Evolutionary conservation across 1,140 invertebrate species (phyloP).

Genomic region (Cotesia chilonis): DNA sequence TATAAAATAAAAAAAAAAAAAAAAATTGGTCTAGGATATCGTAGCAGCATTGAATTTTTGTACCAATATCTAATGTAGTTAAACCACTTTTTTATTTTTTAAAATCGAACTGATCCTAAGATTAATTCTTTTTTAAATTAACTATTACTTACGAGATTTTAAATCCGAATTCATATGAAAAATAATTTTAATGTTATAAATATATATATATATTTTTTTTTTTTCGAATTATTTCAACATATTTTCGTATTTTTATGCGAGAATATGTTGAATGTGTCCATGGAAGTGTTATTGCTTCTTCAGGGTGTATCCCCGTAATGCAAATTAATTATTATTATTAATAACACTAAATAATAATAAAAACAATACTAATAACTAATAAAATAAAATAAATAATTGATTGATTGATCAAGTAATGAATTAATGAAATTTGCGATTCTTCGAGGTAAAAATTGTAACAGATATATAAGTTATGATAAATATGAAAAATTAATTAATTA

Average conservation of each 20-base stretch:
- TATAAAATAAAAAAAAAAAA: constrained; percentile 46
- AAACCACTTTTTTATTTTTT: constrained; percentile 52
- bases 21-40: constrained; percentile 59
- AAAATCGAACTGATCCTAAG: neutral
- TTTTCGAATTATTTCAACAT: neutral
- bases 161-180: constrained; percentile 1
- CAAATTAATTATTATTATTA: constrained; percentile 11
- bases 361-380: constrained; percentile 24
- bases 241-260: constrained; percentile 20
- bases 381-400: constrained; percentile 12
- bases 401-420: constrained; percentile 11
- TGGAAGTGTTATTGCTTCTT: too few species aligned
- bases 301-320: too few species aligned
- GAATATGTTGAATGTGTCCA: constrained; percentile 27
- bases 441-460: constrained; percentile 13
- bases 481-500: neutral
- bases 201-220: neutral
- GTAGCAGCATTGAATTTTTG: constrained; percentile 65
- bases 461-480: neutral
- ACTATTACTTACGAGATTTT: neutral
- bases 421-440: constrained; percentile 6
- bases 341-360: constrained; percentile 18
- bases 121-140: constrained; percentile 6
- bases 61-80: constrained; percentile 63
- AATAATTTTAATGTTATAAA: neutral